A percentile compares a stretch with the other conserved stretches of the same genome.
Conservation (phyloP, 2,113 vertebrate genomes). For the Pachycephala philippinensis region DNA sequence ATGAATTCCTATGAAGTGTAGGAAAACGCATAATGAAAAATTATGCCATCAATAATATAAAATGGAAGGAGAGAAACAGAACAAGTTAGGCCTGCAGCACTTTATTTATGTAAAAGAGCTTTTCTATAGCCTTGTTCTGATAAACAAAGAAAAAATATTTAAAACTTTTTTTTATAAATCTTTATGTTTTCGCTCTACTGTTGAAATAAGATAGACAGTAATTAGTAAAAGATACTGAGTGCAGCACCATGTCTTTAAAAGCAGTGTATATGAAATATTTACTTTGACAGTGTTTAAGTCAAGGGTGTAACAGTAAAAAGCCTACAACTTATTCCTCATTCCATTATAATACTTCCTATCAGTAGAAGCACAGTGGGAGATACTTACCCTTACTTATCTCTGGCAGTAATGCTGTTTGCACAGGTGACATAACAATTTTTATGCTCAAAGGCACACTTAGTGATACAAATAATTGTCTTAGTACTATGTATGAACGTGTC, state of each 20-base stretch:
- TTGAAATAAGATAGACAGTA: slow-evolving; percentile 11
- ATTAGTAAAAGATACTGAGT: slow-evolving; percentile 1
- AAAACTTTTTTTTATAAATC: background rate
- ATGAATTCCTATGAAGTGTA: slow-evolving; percentile 50
- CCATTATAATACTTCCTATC: background rate
- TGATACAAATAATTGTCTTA: background rate
- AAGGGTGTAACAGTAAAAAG: background rate
- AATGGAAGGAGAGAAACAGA: slow-evolving; percentile 42
- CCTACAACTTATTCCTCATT: background rate
- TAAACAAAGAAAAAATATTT: slow-evolving; percentile 34
- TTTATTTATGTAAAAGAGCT: slow-evolving; percentile 50
- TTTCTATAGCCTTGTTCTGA: slow-evolving; percentile 1
- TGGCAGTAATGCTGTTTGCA: background rate
- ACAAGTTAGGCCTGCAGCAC: slow-evolving; percentile 50
- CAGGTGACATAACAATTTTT: background rate
- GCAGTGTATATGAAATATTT: background rate
- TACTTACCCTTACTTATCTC: background rate
- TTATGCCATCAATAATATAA: slow-evolving; percentile 58
- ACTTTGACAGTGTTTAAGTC: background rate
- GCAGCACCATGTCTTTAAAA: background rate
- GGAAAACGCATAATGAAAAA: slow-evolving; percentile 60
- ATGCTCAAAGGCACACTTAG: background rate
- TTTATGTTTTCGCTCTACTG: background rate
- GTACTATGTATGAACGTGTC: background rate
- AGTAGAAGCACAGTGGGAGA: background rate